phyloP scores from a whole-genome alignment of 2,113 vertebrate genomes.

The Xyliphius kryptos region DNA sequence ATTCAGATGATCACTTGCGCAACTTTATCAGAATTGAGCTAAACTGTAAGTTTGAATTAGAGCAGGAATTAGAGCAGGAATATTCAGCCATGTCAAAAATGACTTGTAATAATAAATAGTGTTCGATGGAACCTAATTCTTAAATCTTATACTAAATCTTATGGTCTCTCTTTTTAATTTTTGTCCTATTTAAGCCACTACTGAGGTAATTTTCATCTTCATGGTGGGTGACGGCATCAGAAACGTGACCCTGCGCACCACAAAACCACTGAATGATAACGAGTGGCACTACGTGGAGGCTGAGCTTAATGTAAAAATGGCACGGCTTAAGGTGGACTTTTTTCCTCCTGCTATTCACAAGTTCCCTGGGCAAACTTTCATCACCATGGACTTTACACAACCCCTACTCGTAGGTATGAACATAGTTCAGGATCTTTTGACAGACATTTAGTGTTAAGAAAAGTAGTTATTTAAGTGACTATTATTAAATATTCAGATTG shows the following conservation, averaged over 20 bases:
- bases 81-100: too few species aligned
- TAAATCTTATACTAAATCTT: too few species aligned
- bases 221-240: slow-evolving; percentile 89
- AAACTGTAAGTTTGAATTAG: slow-evolving; percentile 83
- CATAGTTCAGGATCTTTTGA: slow-evolving; percentile 41
- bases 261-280: slow-evolving; percentile 77
- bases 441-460: too few species aligned
- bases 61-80: too few species aligned
- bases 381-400: slow-evolving; percentile 80
- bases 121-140: too few species aligned
- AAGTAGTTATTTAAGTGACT: too few species aligned
- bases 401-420: slow-evolving; percentile 80
- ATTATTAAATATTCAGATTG: too few species aligned
- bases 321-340: slow-evolving; percentile 86
- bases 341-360: slow-evolving; percentile 79
- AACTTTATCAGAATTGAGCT: slow-evolving; percentile 88
- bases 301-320: slow-evolving; percentile 89
- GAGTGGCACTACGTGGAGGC: slow-evolving; percentile 95
- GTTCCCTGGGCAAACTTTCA: slow-evolving; percentile 83
- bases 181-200: slow-evolving; percentile 64
- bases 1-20: slow-evolving; percentile 70
- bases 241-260: slow-evolving; percentile 75
- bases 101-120: too few species aligned
- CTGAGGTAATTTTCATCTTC: slow-evolving; percentile 78
- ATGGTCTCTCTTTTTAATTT: slow-evolving; percentile 4